Conservation (phyloP, 2,888 invertebrate genomes). For the Microchrysa polita region DNA sequence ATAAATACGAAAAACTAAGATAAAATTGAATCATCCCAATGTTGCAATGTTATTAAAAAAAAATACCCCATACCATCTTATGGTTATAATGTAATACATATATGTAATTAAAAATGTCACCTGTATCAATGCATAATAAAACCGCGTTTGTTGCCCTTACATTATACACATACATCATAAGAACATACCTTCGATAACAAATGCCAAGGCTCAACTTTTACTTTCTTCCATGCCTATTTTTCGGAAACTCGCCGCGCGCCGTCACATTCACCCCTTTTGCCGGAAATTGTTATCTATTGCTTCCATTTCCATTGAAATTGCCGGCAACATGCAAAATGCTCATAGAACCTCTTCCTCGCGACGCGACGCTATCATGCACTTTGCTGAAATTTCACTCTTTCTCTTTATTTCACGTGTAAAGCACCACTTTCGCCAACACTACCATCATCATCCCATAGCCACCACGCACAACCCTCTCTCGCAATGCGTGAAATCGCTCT, state of each 20-base stretch:
- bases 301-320: constrained; percentile 35
- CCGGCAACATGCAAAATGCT: constrained; percentile 23
- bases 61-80: too few relatives aligned
- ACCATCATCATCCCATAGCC: background rate
- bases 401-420: background rate
- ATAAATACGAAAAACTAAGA: too few relatives aligned
- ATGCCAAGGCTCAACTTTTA: constrained; percentile 16
- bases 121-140: too few relatives aligned
- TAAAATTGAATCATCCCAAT: too few relatives aligned
- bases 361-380: background rate
- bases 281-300: background rate
- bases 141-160: too few relatives aligned
- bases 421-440: too few relatives aligned
- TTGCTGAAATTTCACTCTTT: constrained; percentile 29
- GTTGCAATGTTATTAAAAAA: too few relatives aligned
- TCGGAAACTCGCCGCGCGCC: background rate
- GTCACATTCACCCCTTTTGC: background rate
- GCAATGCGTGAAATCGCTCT: constrained; percentile 29
- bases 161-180: too few relatives aligned
- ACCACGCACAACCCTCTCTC: constrained; percentile 6
- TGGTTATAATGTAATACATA: too few relatives aligned
- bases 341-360: background rate
- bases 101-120: too few relatives aligned
- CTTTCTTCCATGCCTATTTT: constrained; percentile 19
- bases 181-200: too few relatives aligned